phyloP scores from a whole-genome alignment of 2,113 vertebrate genomes.

The Mustelus asterias region DNA sequence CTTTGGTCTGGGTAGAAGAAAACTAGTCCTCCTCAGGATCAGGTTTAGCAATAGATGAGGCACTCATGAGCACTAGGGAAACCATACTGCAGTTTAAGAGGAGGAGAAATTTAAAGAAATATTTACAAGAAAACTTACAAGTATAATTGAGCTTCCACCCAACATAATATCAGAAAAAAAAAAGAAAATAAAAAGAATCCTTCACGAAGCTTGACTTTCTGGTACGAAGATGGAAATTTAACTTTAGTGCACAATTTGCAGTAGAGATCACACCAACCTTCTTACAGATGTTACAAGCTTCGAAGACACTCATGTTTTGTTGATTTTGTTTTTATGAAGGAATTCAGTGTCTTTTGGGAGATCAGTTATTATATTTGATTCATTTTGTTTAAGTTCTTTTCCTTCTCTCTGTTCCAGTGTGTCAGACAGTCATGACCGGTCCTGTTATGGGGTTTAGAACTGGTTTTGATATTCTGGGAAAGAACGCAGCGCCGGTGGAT shows the following conservation, averaged over 20 bases:
- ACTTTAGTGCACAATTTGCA: not conserved
- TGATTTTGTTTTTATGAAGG: not conserved
- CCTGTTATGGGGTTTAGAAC: not conserved
- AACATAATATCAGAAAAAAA: not conserved
- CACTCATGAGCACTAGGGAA: not conserved
- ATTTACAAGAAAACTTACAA: not conserved
- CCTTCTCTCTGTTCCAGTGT: not conserved
- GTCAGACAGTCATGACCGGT: not conserved
- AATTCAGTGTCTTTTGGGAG: not conserved
- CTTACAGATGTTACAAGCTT: not conserved
- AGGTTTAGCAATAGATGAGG: not conserved
- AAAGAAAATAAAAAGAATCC: not conserved
- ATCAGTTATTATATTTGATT: not conserved
- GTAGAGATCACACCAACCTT: not conserved
- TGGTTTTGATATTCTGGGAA: not conserved
- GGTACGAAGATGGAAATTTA: not conserved
- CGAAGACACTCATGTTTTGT: not conserved
- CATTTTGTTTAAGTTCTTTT: not conserved
- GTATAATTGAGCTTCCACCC: not conserved
- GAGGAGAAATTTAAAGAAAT: not conserved
- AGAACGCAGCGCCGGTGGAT: not conserved
- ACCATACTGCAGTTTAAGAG: not conserved
- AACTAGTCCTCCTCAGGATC: not conserved
- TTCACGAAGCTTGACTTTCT: not conserved
- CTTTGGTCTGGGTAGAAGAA: not conserved